A percentile compares a stretch with the other conserved stretches of the same genome.
phyloP scores from a whole-genome alignment of 2,888 invertebrate genomes.

The Eulithis prunata region DNA sequence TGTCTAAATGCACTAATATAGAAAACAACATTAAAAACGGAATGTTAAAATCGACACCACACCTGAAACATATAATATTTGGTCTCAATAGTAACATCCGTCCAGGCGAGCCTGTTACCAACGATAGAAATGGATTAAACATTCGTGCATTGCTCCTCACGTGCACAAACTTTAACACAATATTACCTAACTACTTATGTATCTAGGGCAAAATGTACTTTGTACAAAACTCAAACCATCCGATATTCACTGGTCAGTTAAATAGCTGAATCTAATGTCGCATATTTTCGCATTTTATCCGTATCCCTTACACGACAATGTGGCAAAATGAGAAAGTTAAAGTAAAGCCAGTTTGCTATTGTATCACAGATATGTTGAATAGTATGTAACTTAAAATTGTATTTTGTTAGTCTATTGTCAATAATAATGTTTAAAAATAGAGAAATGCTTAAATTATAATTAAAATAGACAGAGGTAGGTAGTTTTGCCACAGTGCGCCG shows the following conservation, averaged over 20 bases:
- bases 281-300: conserved; percentile 59
- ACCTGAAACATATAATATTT: conserved; percentile 83
- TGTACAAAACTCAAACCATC: conserved; percentile 81
- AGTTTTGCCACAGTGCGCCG: conserved; percentile 76
- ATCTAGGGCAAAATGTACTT: conserved; percentile 84
- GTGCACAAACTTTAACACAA: conserved; percentile 73
- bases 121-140: conserved; percentile 71
- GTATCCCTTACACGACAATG: conserved; percentile 61
- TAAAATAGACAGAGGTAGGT: conserved; percentile 53
- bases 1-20: conserved; percentile 73
- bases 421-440: conserved; percentile 53
- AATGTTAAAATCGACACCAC: conserved; percentile 84
- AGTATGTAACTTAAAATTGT: conserved; percentile 69
- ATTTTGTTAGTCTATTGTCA: conserved; percentile 61
- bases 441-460: conserved; percentile 46
- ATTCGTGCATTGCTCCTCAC: conserved; percentile 74
- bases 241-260: conserved; percentile 69
- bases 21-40: conserved; percentile 68
- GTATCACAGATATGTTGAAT: conserved; percentile 79
- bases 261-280: conserved; percentile 62
- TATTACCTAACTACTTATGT: conserved; percentile 84
- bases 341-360: conserved; percentile 72
- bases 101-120: conserved; percentile 67
- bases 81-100: conserved; percentile 83
- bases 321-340: conserved; percentile 68